Conservation (phyloP, 2,113 vertebrate genomes). For the Colistium nudipinnis region DNA sequence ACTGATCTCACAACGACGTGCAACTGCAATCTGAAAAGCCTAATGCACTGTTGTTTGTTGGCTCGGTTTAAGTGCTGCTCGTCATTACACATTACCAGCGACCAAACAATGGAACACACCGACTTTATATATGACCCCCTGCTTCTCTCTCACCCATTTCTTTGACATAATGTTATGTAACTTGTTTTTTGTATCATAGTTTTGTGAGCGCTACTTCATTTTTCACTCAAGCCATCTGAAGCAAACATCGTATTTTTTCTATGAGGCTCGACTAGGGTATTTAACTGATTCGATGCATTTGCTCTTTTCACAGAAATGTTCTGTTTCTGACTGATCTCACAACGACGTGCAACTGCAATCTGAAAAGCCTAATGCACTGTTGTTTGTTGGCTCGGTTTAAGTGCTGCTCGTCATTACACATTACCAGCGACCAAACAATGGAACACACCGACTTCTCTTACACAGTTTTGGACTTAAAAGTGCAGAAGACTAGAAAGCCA, state of each 20-base stretch:
- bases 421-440: no score
- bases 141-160: constrained; percentile 1
- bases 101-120: no score
- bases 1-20: no score
- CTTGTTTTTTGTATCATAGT: neutral
- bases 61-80: no score
- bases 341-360: neutral
- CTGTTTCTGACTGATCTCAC: neutral
- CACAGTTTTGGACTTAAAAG: no score
- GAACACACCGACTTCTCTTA: no score
- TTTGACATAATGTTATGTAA: constrained; percentile 43
- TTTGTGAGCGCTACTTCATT: constrained; percentile 14
- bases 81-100: no score
- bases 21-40: no score
- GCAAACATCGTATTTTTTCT: constrained; percentile 13
- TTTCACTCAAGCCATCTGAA: constrained; percentile 3
- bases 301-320: neutral
- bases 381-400: neutral
- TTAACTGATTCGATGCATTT: neutral
- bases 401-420: no score
- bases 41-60: no score
- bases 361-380: neutral
- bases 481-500: no score
- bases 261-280: neutral
- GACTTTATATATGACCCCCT: constrained; percentile 8